A percentile compares a stretch with the other conserved stretches of the same genome.
Evolutionary conservation across 1,140 invertebrate genomes (phyloP).

Genomic region (Drosophila pallidifrons): DNA sequence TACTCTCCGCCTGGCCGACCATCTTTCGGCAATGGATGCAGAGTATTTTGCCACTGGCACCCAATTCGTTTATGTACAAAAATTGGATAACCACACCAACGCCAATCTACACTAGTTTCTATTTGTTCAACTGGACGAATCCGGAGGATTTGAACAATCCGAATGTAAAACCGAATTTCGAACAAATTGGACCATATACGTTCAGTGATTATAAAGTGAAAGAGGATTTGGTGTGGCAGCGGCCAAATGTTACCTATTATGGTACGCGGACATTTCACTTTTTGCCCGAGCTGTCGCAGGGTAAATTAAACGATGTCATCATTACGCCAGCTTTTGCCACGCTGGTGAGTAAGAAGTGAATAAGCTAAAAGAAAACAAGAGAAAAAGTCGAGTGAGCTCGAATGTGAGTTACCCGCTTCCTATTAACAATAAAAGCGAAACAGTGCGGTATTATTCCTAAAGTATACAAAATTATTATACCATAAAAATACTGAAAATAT

Average conservation of each 20-base stretch:
- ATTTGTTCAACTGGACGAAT: constrained; percentile 94
- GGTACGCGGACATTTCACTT: constrained; percentile 91
- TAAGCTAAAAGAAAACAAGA: not conserved
- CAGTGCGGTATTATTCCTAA: too few relatives aligned
- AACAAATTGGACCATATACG: constrained; percentile 88
- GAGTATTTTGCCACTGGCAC: constrained; percentile 81
- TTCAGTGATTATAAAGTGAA: constrained; percentile 87
- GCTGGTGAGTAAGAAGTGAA: constrained; percentile 87
- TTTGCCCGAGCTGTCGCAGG: constrained; percentile 89
- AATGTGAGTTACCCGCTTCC: too few relatives aligned
- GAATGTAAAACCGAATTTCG: constrained; percentile 87
- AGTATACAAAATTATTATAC: too few relatives aligned
- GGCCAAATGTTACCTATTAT: constrained; percentile 90
- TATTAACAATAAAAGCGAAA: too few relatives aligned
- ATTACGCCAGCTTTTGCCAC: constrained; percentile 92
- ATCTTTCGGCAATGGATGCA: constrained; percentile 54
- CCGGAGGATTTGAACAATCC: constrained; percentile 86
- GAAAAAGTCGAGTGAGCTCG: too few relatives aligned
- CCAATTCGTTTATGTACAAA: constrained; percentile 87
- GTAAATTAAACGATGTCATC: constrained; percentile 90
- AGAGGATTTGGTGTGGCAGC: constrained; percentile 87
- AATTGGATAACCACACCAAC: constrained; percentile 91
- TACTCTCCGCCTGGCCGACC: constrained; percentile 63
- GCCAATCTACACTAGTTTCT: constrained; percentile 90
- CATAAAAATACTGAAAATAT: too few relatives aligned